Conservation (phyloP, 2,888 invertebrate species). For the Drosophila robusta region DNA sequence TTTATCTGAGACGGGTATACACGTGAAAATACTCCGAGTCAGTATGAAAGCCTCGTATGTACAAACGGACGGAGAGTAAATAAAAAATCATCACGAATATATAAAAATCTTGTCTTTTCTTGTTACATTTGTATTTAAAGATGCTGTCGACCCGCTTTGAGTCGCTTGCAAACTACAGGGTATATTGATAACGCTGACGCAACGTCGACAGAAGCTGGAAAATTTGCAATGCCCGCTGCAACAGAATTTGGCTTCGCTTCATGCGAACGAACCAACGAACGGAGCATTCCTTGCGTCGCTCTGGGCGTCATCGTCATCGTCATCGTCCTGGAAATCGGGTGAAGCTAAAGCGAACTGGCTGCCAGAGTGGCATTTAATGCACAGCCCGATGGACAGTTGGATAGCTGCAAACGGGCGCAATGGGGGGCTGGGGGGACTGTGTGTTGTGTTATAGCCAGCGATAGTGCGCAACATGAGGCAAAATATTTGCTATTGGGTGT, state of each 20-base stretch:
- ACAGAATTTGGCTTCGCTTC: constrained; percentile 32
- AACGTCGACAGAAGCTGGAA: constrained; percentile 52
- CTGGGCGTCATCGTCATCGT: constrained; percentile 25
- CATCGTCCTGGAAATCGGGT: constrained; percentile 57
- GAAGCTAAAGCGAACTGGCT: constrained; percentile 56
- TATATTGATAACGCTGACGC: constrained; percentile 58
- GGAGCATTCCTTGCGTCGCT: constrained; percentile 16
- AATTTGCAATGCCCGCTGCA: constrained; percentile 51
- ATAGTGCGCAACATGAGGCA: constrained; percentile 52
- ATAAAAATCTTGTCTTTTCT: no score
- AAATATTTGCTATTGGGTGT: constrained; percentile 60
- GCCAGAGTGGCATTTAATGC: constrained; percentile 76
- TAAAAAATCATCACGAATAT: no score
- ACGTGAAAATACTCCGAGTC: no score
- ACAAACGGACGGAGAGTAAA: no score
- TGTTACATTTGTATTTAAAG: no score
- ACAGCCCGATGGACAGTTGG: constrained; percentile 49
- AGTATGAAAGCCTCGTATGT: no score
- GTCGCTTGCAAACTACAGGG: constrained; percentile 28
- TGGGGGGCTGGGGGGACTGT: neutral
- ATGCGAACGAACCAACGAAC: constrained; percentile 2
- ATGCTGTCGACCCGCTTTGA: neutral
- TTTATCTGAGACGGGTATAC: no score
- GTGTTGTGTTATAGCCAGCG: constrained; percentile 29
- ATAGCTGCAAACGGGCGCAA: constrained; percentile 1